Base-by-base conservation (phyloP, 2,888 invertebrate genomes). In the Tachina grossa region DNA sequence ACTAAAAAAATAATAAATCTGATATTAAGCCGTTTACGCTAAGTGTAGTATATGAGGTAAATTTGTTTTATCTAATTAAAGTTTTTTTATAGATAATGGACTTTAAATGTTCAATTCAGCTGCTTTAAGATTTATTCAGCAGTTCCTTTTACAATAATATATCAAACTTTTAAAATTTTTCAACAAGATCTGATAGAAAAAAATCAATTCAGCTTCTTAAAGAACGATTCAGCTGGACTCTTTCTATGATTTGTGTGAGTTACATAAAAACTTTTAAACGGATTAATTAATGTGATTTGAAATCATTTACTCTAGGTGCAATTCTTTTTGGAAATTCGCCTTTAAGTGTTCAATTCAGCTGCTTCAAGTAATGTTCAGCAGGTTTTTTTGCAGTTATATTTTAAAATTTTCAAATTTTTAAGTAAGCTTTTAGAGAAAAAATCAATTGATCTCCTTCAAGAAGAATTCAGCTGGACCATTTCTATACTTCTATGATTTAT, bases 71-170 rank as follows among this genome's bases (percentile, higher is more conserved):
- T n/a, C n/a, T n/a, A n/a, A n/a, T n/a, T n/a, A n/a, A n/a, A n/a
- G n/a, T n/a, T 22, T 22, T 22, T 22, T 31, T 31, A 31, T 4
- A 31, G 2, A 31, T 31, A 31, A 31, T 31, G 31, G 31, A 31
- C 5, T 6, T 31, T 13, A 55, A 55, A 45, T 2, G 16, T 55
- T 9, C 9, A 43, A 76, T 66, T 76, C 77, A 69, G 51, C 61
- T 43, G 22, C 8, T 4, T 41, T 14, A 47, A 45, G 22, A 2
- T 14, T 10, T 47, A 77, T 77, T 77, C 76, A 66, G 66, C 57
- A 11, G 22, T 3, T 49, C 49, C 0, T 51, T 51, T n/a, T 16
- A 9, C 9, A 51, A 16, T 0, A 31, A 31, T 31, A 31, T 31
- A 31, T 31, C 3, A 31, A 31, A 0, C 2, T 31, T 31, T 31